These are phyloP conservation scores for Berghia stephanieae DNA, from an alignment of 1,140 invertebrate genomes.

Conservation along the genomic window DNA sequence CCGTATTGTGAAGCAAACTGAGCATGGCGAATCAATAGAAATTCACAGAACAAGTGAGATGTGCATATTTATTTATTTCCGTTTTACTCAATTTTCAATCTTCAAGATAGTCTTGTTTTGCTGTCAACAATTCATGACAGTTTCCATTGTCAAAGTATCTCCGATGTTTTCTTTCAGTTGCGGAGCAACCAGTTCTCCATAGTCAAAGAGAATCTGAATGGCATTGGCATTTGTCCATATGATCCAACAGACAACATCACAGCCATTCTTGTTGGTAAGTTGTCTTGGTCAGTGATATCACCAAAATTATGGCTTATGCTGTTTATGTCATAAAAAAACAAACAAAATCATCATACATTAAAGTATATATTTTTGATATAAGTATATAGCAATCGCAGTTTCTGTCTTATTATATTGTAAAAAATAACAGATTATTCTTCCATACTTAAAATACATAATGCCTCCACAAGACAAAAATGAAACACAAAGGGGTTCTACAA, in stretches of 20 bases:
- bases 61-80: too few relatives aligned
- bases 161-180: conserved; percentile 23
- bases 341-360: background rate
- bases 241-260: conserved; percentile 52
- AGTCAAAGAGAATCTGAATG: conserved; percentile 23
- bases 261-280: conserved; percentile 47
- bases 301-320: background rate
- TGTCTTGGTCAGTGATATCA: too few relatives aligned
- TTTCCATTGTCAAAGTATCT: background rate
- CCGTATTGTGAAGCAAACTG: too few relatives aligned
- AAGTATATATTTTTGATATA: too few relatives aligned
- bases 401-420: too few relatives aligned
- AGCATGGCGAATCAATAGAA: background rate
- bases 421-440: too few relatives aligned
- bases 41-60: background rate
- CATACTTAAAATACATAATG: too few relatives aligned
- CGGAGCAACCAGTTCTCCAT: conserved; percentile 29
- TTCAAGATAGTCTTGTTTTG: background rate
- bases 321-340: background rate
- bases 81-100: background rate
- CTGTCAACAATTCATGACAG: background rate
- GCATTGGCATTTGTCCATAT: conserved; percentile 44
- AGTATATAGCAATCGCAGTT: too few relatives aligned
- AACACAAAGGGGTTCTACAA: too few relatives aligned
- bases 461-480: too few relatives aligned